Conservation (phyloP, 2,113 vertebrate species). For the Carollia perspicillata region DNA sequence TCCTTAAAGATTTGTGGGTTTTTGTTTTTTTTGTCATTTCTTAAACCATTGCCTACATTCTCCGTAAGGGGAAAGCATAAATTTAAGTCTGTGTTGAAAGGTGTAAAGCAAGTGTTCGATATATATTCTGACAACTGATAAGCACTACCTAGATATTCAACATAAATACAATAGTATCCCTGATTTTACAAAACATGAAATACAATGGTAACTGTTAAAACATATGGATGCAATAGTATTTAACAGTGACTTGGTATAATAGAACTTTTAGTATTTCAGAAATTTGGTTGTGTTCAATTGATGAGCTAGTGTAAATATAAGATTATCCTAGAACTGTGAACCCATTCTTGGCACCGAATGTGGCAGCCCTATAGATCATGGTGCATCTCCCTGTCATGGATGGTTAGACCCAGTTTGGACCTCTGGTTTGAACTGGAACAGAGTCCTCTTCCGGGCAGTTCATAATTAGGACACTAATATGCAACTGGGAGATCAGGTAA, state of each 20-base stretch:
- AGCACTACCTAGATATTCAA: neutral
- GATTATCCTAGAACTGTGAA: neutral
- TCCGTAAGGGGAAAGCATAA: neutral
- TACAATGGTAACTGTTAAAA: neutral
- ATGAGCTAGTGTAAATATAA: neutral
- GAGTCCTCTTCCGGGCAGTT: neutral
- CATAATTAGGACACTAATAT: neutral
- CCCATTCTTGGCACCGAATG: neutral
- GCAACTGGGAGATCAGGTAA: neutral
- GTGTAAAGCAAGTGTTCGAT: neutral
- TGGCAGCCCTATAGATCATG: neutral
- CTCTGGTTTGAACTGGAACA: neutral
- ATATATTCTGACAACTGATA: neutral
- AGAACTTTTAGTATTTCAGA: constrained; percentile 7
- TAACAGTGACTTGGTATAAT: neutral
- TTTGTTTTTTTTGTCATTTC: constrained; percentile 23
- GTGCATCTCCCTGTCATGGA: neutral
- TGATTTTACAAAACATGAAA: neutral
- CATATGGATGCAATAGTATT: neutral
- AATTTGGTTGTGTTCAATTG: neutral
- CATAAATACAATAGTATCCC: neutral
- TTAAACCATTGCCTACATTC: neutral
- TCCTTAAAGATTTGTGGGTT: neutral
- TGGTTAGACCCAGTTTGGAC: neutral
- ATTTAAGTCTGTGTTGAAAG: neutral